Conservation (phyloP, 1,140 invertebrate species). For the Euwallacea similis region DNA sequence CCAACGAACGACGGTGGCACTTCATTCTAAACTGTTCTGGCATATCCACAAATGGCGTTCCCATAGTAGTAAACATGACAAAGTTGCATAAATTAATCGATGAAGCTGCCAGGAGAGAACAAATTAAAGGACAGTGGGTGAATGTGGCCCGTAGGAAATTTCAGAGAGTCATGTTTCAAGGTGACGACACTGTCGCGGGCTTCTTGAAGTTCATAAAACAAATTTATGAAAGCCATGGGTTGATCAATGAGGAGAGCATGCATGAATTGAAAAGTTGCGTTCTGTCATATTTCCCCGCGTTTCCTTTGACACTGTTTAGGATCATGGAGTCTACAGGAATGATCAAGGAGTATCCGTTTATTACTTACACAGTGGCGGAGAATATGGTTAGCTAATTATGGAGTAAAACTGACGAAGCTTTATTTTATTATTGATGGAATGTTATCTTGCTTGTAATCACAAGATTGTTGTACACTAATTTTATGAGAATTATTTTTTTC, state of each 20-base stretch:
- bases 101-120: conserved; percentile 38
- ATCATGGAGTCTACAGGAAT: conserved; percentile 43
- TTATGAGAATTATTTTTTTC: no score
- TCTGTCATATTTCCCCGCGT: conserved; percentile 44
- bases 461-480: no score
- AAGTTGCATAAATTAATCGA: conserved; percentile 43
- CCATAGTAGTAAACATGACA: conserved; percentile 33
- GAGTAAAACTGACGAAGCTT: no score
- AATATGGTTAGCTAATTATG: no score
- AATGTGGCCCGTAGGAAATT: conserved; percentile 41
- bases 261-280: conserved; percentile 40
- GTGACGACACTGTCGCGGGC: conserved; percentile 44
- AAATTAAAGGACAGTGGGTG: conserved; percentile 48
- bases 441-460: no score
- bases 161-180: conserved; percentile 38
- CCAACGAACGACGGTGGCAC: conserved; percentile 49
- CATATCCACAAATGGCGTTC: conserved; percentile 35
- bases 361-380: conserved; percentile 6
- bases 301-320: conserved; percentile 45
- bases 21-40: conserved; percentile 51
- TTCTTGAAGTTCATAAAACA: conserved; percentile 46
- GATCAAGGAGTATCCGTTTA: conserved; percentile 31
- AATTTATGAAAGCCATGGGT: conserved; percentile 32
- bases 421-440: no score
- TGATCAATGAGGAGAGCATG: conserved; percentile 16